phyloP scores from a whole-genome alignment of 2,797 vertebrate species.

The Urocyon cinereoargenteus region DNA sequence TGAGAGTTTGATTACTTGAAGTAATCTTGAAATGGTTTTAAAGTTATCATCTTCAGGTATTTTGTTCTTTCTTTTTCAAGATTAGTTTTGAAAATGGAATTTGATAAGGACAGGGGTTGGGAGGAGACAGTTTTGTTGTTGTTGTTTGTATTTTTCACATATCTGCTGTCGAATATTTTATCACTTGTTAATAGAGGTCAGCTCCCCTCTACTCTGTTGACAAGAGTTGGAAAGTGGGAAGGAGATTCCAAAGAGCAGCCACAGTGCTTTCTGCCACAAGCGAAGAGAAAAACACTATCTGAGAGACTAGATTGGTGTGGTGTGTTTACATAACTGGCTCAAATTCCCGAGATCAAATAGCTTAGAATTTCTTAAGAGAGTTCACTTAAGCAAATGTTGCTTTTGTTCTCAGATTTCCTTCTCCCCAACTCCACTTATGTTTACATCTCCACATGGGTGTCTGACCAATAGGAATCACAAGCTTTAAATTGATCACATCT shows the following conservation, averaged over 20 bases:
- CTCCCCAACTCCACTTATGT: slow-evolving; percentile 4
- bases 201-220: background rate
- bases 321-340: slow-evolving; percentile 49
- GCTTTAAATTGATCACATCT: slow-evolving; percentile 33
- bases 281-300: slow-evolving; percentile 46
- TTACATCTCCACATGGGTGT: slow-evolving; percentile 28
- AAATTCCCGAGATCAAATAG: slow-evolving; percentile 65
- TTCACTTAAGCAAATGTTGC: slow-evolving; percentile 49
- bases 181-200: slow-evolving; percentile 41
- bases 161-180: background rate
- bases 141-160: background rate
- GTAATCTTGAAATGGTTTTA: slow-evolving; percentile 51
- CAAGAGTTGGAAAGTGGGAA: slow-evolving; percentile 47
- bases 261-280: slow-evolving; percentile 38
- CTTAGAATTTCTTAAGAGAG: slow-evolving; percentile 58
- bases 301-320: slow-evolving; percentile 11
- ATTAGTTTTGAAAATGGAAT: slow-evolving; percentile 53
- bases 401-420: slow-evolving; percentile 66
- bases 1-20: slow-evolving; percentile 36
- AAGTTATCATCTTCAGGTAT: slow-evolving; percentile 3
- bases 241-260: slow-evolving; percentile 49
- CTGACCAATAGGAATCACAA: slow-evolving; percentile 57
- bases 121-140: slow-evolving; percentile 24
- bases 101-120: slow-evolving; percentile 54
- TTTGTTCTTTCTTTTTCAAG: slow-evolving; percentile 35